These are phyloP conservation scores for Pseudochromis fuscus DNA, from an alignment of 2,797 vertebrate species.

Conservation along the genomic window DNA sequence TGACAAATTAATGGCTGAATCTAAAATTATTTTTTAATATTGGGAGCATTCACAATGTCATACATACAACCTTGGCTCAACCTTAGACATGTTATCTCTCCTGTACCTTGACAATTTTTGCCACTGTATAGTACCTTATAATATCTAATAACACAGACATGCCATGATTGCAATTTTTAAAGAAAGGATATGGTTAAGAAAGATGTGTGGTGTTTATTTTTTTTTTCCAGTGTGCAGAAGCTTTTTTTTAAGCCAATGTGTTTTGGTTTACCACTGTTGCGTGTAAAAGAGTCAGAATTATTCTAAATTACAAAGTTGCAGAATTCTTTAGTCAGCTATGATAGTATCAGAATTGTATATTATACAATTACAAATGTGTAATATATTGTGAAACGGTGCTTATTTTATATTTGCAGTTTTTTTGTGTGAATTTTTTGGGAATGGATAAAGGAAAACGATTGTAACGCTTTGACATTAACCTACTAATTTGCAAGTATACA, in stretches of 20 bases:
- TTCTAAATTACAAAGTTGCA: slow-evolving; percentile 66
- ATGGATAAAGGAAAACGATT: slow-evolving; percentile 68
- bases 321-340: slow-evolving; percentile 65
- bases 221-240: slow-evolving; percentile 53
- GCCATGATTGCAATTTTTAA: slow-evolving; percentile 56
- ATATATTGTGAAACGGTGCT: slow-evolving; percentile 84
- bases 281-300: slow-evolving; percentile 63
- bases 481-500: slow-evolving; percentile 67
- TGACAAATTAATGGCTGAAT: slow-evolving; percentile 59
- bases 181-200: slow-evolving; percentile 36
- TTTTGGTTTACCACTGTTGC: slow-evolving; percentile 63
- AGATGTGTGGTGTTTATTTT: slow-evolving; percentile 36
- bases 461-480: slow-evolving; percentile 67
- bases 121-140: slow-evolving; percentile 59
- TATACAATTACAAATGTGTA: slow-evolving; percentile 79
- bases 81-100: slow-evolving; percentile 61
- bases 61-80: slow-evolving; percentile 48
- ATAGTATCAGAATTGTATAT: slow-evolving; percentile 81
- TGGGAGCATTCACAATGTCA: slow-evolving; percentile 55
- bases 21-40: slow-evolving; percentile 70
- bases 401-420: slow-evolving; percentile 78
- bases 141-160: slow-evolving; percentile 62
- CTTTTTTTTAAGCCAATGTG: slow-evolving; percentile 46
- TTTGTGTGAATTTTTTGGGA: slow-evolving; percentile 71
- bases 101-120: slow-evolving; percentile 62